A percentile compares a stretch with the other conserved stretches of the same genome.
Conservation (phyloP, 2,113 vertebrate species). For the Hassar affinis region DNA sequence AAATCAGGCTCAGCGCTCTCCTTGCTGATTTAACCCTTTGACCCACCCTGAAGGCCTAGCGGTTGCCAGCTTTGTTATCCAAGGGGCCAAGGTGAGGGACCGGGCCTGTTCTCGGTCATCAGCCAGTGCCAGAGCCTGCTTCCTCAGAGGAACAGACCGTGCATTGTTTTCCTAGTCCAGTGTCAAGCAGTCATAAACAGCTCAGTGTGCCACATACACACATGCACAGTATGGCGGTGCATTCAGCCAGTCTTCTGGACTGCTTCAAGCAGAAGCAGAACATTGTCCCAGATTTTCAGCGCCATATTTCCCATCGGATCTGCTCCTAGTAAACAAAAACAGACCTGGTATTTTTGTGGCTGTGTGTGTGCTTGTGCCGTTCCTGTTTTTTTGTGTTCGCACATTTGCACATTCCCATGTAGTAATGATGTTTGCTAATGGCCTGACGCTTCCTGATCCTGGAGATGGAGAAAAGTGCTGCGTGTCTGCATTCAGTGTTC, state of each 20-base stretch:
- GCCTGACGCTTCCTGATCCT: conserved; percentile 39
- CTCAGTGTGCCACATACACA: conserved; percentile 14
- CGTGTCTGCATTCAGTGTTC: conserved; percentile 11
- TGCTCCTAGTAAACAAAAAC: background rate
- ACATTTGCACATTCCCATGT: conserved; percentile 28
- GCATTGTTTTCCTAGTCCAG: conserved; percentile 34
- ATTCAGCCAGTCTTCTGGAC: conserved; percentile 8
- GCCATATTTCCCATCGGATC: background rate
- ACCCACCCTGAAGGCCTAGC: background rate
- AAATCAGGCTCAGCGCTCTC: too few species aligned
- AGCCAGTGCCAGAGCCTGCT: background rate
- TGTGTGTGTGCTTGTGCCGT: background rate
- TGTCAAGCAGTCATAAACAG: conserved; percentile 28
- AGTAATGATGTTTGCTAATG: conserved; percentile 50
- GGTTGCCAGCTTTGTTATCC: background rate
- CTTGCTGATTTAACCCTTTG: background rate
- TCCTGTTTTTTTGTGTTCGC: conserved; percentile 9
- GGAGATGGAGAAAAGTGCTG: conserved; percentile 39
- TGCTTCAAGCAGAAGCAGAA: conserved; percentile 1
- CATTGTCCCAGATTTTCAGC: background rate
- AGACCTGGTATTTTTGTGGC: background rate
- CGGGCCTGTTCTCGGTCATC: background rate
- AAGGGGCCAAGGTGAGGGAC: background rate
- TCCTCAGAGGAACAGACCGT: conserved; percentile 34
- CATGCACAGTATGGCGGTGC: background rate